These are phyloP conservation scores for Prunella fulvescens DNA, from an alignment of 2,113 vertebrate genomes.

Conservation along the genomic window DNA sequence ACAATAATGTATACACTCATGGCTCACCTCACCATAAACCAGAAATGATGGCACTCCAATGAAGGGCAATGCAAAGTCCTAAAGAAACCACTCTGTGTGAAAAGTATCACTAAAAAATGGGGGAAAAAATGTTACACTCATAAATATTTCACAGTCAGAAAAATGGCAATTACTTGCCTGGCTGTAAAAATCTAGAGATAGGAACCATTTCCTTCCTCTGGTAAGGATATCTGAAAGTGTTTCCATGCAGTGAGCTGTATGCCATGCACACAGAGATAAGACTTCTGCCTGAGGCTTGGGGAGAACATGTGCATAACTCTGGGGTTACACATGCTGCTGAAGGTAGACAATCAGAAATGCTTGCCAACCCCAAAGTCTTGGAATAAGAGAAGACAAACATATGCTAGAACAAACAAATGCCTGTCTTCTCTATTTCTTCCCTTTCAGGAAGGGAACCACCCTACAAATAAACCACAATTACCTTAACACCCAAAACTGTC, in stretches of 20 bases:
- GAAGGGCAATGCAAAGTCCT: neutral
- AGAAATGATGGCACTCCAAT: neutral
- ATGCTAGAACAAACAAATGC: neutral
- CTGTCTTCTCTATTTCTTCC: neutral
- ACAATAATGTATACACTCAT: neutral
- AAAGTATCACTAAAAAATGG: neutral
- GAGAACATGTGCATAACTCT: neutral
- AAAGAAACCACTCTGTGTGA: neutral
- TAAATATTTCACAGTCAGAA: neutral
- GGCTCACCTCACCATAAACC: neutral
- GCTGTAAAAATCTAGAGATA: neutral
- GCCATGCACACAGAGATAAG: constrained; percentile 14
- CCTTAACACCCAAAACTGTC: neutral
- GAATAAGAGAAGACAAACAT: constrained; percentile 23
- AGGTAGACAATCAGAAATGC: neutral
- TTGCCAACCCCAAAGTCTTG: neutral
- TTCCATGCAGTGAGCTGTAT: constrained; percentile 6
- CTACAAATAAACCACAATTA: neutral
- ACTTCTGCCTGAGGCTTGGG: neutral
- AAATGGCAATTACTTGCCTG: neutral
- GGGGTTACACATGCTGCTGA: neutral
- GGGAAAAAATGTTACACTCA: neutral
- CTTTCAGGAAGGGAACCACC: constrained; percentile 7
- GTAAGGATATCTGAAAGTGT: neutral
- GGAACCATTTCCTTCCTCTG: constrained; percentile 38